Base-by-base conservation (phyloP, 2,797 vertebrate species). In the Crax fasciolata region DNA sequence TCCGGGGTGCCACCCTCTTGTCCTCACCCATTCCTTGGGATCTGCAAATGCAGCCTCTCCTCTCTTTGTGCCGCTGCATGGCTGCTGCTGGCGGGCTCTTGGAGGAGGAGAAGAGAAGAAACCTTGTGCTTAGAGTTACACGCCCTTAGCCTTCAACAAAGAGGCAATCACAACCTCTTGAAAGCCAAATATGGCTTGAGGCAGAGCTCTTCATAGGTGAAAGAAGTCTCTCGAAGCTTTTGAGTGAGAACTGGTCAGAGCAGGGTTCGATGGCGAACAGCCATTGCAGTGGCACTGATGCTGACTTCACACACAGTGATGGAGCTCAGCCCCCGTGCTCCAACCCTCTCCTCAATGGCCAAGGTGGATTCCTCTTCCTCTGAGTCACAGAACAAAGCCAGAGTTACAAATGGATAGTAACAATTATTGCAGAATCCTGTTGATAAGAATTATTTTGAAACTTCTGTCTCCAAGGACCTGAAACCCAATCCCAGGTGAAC, bases 371-470 rank as follows among this genome's bases (percentile, higher is more conserved):
- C 7, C 6, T 83, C 32, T 19, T 78, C 54, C 48, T 18, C 14
- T n/a, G 59, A 44, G 8, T 23, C 66, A n/a, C 32, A 73, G 67
- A 70, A 79, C 28, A 73, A 87, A 81, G 84, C n/a, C 44, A 55
- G 58, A 32, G 5, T 46, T 79, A 54, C 49, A 91, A 70, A 70
- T 58, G 17, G n/a, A 54, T 30, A 21, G 18, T 87, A 43, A 48
- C 32, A 61, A 41, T n/a, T 46, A 49, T 54, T 65, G 72, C 7
- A 65, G 19, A 23, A 39, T 32, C 30, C 27, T 65, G 21, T 3
- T 82, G 46, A 28, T 43, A 61, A 17, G 41, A 68, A 67, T 78
- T 48, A 43, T 62, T 82, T 81, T 65, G 78, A 82, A 93, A 49
- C 8, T 11, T 79, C 21, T 62, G 16, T 44, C 41, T 82, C 39